These are phyloP conservation scores for Pantherophis vulpinus DNA, from an alignment of 2,797 vertebrate species.

Conservation along the genomic window DNA sequence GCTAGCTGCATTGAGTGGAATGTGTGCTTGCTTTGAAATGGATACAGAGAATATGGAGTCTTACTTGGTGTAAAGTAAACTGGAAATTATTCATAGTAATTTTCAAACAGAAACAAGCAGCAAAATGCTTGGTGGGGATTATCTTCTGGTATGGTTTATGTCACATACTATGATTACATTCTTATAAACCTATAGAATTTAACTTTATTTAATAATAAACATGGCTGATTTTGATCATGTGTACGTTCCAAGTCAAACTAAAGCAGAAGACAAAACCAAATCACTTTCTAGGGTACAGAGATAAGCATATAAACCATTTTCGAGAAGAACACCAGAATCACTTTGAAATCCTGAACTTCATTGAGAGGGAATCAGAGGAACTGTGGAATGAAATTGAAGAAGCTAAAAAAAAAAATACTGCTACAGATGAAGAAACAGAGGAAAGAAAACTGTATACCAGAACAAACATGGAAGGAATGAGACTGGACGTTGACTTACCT, in stretches of 20 bases:
- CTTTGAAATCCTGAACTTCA: not conserved
- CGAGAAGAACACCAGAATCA: not conserved
- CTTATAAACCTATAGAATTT: not conserved
- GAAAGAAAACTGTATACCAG: not conserved
- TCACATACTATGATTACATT: not conserved
- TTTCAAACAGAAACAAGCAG: not conserved
- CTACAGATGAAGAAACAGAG: not conserved
- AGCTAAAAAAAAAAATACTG: not conserved
- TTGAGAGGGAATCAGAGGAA: not conserved
- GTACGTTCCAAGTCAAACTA: not conserved
- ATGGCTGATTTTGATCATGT: not conserved
- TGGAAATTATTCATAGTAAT: not conserved
- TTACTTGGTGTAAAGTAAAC: not conserved
- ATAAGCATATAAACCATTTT: not conserved
- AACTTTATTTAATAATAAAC: not conserved
- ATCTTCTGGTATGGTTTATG: not conserved
- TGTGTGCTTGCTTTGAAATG: not conserved
- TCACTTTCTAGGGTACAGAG: not conserved
- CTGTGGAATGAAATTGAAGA: not conserved
- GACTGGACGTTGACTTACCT: no score
- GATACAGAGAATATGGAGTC: not conserved
- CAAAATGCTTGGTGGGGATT: not conserved
- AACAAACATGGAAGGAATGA: not conserved
- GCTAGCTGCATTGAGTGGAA: not conserved
- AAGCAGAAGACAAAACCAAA: not conserved